These are phyloP conservation scores for Hartigia nigra DNA, from an alignment of 2,888 invertebrate genomes.

Conservation along the genomic window DNA sequence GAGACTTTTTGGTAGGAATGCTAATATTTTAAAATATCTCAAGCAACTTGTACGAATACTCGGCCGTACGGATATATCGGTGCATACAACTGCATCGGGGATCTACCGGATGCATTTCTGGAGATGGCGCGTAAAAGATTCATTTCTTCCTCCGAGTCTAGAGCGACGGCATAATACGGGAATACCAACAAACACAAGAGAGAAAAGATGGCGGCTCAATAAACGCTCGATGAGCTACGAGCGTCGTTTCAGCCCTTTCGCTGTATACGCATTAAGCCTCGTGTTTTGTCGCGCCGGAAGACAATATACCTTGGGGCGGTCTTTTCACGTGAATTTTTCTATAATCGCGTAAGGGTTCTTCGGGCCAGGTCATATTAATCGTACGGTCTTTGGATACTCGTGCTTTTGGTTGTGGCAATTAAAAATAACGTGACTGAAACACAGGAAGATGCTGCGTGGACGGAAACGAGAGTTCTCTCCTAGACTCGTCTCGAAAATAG, in stretches of 20 bases:
- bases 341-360: background rate
- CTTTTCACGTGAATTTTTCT: background rate
- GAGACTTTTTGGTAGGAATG: background rate
- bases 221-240: constrained; percentile 12
- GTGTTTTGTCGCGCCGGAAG: background rate
- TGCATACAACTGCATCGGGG: background rate
- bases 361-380: background rate
- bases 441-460: constrained; percentile 5
- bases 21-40: constrained; percentile 24
- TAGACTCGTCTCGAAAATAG: constrained; percentile 20
- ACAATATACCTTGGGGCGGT: background rate
- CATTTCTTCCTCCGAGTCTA: constrained; percentile 28
- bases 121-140: constrained; percentile 36
- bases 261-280: background rate
- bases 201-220: background rate
- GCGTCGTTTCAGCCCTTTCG: background rate
- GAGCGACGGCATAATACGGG: background rate
- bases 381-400: background rate
- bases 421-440: constrained; percentile 17
- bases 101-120: constrained; percentile 25
- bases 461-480: constrained; percentile 11
- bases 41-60: constrained; percentile 7
- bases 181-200: constrained; percentile 1
- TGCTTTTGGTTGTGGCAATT: constrained; percentile 13
- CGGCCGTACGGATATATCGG: background rate